Percentiles rank a stretch among this genome's conserved stretches.
Evolutionary conservation across 2,888 invertebrate species (phyloP).

Genomic region (Cinara cedri): DNA sequence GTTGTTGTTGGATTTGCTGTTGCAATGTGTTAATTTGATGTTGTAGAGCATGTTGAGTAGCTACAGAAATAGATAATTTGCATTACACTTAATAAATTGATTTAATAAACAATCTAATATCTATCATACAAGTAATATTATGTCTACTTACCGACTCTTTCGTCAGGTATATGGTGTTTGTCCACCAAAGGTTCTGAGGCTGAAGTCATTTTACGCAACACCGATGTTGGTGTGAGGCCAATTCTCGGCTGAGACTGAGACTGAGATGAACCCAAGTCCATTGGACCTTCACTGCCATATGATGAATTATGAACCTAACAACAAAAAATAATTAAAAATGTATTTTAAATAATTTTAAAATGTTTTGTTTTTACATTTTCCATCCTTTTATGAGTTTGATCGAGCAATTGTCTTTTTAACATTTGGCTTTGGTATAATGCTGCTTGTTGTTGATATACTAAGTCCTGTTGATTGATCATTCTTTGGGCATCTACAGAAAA

Average conservation of each 20-base stretch:
- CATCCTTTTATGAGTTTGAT: conserved; percentile 47
- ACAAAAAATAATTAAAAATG: neutral
- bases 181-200: conserved; percentile 62
- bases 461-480: conserved; percentile 50
- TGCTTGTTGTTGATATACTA: conserved; percentile 47
- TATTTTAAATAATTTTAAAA: too few species aligned
- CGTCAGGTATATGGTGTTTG: conserved; percentile 43
- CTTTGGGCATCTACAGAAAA: conserved; percentile 45
- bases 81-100: neutral
- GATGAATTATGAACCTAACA: conserved; percentile 42
- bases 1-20: conserved; percentile 63
- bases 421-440: conserved; percentile 52
- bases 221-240: conserved; percentile 92
- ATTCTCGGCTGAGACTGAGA: conserved; percentile 71
- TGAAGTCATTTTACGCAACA: conserved; percentile 91
- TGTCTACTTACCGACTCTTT: conserved; percentile 31
- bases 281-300: conserved; percentile 28
- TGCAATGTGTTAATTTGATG: conserved; percentile 63
- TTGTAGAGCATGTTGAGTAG: conserved; percentile 37
- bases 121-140: neutral
- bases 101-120: neutral
- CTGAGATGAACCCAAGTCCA: conserved; percentile 31
- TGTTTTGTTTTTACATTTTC: conserved; percentile 30
- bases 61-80: conserved; percentile 13
- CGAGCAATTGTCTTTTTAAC: conserved; percentile 47